These are phyloP conservation scores for Origma solitaria DNA, from an alignment of 2,113 vertebrate genomes.

Conservation along the genomic window DNA sequence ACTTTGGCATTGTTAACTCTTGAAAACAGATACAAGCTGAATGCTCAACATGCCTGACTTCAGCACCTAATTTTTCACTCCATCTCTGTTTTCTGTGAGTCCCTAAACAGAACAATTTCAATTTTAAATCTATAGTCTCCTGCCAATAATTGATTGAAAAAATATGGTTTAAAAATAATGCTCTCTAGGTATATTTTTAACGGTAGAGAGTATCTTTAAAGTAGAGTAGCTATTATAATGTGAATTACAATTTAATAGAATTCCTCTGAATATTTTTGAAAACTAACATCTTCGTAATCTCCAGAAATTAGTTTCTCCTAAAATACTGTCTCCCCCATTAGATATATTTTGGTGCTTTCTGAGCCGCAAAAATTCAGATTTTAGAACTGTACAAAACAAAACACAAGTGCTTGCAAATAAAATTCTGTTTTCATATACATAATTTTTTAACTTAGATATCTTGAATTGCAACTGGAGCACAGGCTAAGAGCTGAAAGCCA, in stretches of 20 bases:
- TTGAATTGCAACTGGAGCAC: not conserved
- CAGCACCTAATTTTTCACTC: slow-evolving; percentile 75
- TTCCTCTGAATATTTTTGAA: not conserved
- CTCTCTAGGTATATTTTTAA: slow-evolving; percentile 45
- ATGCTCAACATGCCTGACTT: slow-evolving; percentile 62
- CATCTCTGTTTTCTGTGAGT: slow-evolving; percentile 49
- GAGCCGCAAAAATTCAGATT: not conserved
- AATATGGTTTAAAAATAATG: slow-evolving; percentile 45
- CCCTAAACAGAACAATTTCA: slow-evolving; percentile 52
- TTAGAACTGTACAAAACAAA: not conserved
- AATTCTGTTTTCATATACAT: not conserved
- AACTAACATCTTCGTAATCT: not conserved
- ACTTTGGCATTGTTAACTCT: slow-evolving; percentile 62
- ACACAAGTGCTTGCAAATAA: not conserved
- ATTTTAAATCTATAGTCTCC: slow-evolving; percentile 42
- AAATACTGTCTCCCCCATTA: not conserved
- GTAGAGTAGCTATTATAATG: not conserved
- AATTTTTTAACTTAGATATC: not conserved
- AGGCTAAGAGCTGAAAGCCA: not conserved
- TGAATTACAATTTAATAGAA: not conserved
- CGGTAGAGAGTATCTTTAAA: slow-evolving; percentile 5
- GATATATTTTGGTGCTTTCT: not conserved
- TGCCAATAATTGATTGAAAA: slow-evolving; percentile 71
- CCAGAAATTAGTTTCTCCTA: not conserved
- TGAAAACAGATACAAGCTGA: slow-evolving; percentile 62